phyloP scores from a whole-genome alignment of 2,888 invertebrate genomes.

The Volucella zonaria region DNA sequence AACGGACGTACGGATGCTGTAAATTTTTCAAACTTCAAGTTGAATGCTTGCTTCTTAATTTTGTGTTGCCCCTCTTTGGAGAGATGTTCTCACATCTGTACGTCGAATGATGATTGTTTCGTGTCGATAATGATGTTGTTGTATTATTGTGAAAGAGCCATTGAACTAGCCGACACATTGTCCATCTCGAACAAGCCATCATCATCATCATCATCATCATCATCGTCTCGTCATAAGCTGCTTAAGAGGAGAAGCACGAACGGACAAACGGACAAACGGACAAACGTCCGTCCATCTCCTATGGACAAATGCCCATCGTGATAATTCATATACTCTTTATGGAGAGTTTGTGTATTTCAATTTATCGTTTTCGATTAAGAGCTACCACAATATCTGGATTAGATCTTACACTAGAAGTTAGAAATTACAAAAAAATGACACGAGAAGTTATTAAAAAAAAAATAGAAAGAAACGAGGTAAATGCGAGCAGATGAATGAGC shows the following conservation, averaged over 20 bases:
- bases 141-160: slow-evolving; percentile 54
- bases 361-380: slow-evolving; percentile 50
- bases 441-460: not conserved
- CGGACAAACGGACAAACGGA: not conserved
- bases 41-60: slow-evolving; percentile 36
- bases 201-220: slow-evolving; percentile 32
- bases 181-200: slow-evolving; percentile 34
- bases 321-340: slow-evolving; percentile 35
- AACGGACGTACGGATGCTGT: slow-evolving; percentile 65
- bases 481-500: slow-evolving; percentile 27
- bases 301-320: slow-evolving; percentile 37
- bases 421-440: slow-evolving; percentile 2
- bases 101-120: slow-evolving; percentile 22
- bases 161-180: slow-evolving; percentile 60
- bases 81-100: not conserved
- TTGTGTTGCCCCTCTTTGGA: not conserved
- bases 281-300: not conserved
- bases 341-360: slow-evolving; percentile 36
- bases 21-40: slow-evolving; percentile 44
- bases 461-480: slow-evolving; percentile 23
- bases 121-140: slow-evolving; percentile 46
- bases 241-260: slow-evolving; percentile 1
- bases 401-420: slow-evolving; percentile 52
- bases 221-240: slow-evolving; percentile 1
- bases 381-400: slow-evolving; percentile 15